A percentile compares a stretch with the other conserved stretches of the same genome.
Conservation (phyloP, 2,113 vertebrate species). For the Ceyx cyanopectus region DNA sequence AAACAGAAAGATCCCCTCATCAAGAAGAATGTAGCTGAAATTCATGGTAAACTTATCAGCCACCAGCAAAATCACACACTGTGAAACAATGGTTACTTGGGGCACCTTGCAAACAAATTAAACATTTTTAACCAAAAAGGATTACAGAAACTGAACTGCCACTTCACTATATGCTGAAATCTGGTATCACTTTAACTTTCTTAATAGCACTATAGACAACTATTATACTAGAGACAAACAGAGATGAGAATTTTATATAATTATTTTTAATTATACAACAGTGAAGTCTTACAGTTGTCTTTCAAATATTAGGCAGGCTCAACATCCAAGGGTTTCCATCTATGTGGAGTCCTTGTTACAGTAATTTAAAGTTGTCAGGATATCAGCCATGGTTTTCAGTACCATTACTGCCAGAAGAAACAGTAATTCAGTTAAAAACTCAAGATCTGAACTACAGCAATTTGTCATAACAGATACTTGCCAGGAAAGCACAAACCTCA, state of each 20-base stretch:
- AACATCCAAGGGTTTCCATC: background rate
- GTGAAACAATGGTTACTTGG: background rate
- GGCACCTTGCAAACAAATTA: constrained; percentile 11
- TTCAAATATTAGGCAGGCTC: background rate
- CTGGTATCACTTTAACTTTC: background rate
- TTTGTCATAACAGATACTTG: background rate
- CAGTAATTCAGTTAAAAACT: background rate
- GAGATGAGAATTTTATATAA: background rate
- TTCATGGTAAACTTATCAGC: constrained; percentile 14
- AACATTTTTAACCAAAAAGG: background rate
- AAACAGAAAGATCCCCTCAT: background rate
- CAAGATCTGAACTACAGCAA: background rate
- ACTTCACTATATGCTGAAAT: background rate
- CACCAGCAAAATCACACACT: background rate
- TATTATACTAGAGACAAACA: background rate
- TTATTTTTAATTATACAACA: background rate
- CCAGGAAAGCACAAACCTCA: background rate
- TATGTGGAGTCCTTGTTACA: background rate
- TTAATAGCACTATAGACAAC: background rate
- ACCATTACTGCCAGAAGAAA: background rate
- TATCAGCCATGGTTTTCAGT: background rate
- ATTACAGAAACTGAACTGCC: background rate
- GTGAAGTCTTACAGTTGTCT: background rate
- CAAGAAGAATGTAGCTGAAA: background rate
- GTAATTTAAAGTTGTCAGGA: background rate